Evolutionary conservation across 1,140 invertebrate species (phyloP).

Genomic region (Caenorhabditis latens): DNA sequence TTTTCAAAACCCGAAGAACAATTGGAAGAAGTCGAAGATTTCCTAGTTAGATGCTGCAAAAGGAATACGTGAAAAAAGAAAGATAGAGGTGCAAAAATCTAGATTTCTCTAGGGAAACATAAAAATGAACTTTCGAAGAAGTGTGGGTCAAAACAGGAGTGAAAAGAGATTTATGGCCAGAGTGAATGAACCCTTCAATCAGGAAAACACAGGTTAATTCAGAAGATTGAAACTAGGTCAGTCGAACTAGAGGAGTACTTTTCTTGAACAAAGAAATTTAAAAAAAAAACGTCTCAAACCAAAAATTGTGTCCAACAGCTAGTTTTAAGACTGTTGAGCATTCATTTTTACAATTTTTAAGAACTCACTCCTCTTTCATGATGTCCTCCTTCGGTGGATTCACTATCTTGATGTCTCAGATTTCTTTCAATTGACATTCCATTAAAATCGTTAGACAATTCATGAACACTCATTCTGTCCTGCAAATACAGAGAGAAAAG

Average conservation of each 20-base stretch:
- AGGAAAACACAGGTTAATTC: too few relatives aligned
- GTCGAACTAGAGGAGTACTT: too few relatives aligned
- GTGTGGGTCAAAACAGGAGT: background rate
- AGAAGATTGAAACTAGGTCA: too few relatives aligned
- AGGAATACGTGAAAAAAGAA: too few relatives aligned
- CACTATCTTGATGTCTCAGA: constrained; percentile 36
- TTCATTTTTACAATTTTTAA: background rate
- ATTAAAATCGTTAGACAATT: background rate
- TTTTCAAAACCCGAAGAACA: constrained; percentile 5
- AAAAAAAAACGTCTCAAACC: too few relatives aligned
- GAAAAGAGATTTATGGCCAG: too few relatives aligned
- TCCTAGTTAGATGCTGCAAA: constrained; percentile 45
- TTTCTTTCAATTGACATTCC: background rate
- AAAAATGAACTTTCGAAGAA: background rate
- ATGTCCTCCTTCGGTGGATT: constrained; percentile 14
- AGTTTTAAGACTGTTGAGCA: too few relatives aligned
- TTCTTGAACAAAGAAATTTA: too few relatives aligned
- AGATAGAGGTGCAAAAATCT: background rate
- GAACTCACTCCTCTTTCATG: constrained; percentile 35
- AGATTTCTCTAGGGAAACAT: background rate
- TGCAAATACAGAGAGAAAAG: background rate
- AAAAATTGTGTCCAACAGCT: too few relatives aligned
- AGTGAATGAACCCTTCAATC: too few relatives aligned
- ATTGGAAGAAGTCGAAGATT: constrained; percentile 13
- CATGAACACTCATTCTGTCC: background rate